Evolutionary conservation across 2,113 vertebrate genomes (phyloP).

Genomic region (Percopsis transmontana): DNA sequence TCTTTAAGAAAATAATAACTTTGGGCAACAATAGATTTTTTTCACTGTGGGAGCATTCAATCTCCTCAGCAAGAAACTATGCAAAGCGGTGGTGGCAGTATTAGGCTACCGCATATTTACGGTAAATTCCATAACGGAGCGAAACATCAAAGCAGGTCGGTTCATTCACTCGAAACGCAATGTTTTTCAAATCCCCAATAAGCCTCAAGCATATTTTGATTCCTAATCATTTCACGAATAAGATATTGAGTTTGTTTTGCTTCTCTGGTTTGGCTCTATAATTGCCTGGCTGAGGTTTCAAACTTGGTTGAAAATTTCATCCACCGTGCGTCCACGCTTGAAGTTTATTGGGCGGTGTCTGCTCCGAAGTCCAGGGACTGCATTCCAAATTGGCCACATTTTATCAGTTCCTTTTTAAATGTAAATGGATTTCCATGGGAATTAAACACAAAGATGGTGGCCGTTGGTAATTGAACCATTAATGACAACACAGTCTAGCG

Average conservation of each 20-base stretch:
- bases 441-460: conserved; percentile 53
- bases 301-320: conserved; percentile 16
- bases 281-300: conserved; percentile 31
- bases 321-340: conserved; percentile 22
- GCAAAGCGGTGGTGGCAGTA: neutral
- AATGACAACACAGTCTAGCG: conserved; percentile 45
- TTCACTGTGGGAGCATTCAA: neutral
- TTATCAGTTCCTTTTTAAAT: conserved; percentile 33
- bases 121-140: conserved; percentile 12
- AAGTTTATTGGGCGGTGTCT: conserved; percentile 42
- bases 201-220: conserved; percentile 8
- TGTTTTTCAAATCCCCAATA: neutral
- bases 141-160: neutral
- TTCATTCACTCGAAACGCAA: neutral
- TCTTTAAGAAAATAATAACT: neutral
- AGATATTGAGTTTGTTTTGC: conserved; percentile 21
- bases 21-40: neutral
- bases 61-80: neutral
- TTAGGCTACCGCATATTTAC: conserved; percentile 29
- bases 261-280: conserved; percentile 22
- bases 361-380: conserved; percentile 47
- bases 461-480: conserved; percentile 60
- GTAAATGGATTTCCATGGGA: conserved; percentile 51
- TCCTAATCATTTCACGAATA: conserved; percentile 28
- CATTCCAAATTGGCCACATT: conserved; percentile 42